Evolutionary conservation across 2,888 invertebrate species (phyloP), one percentile per base, ranked within the genome.

Genomic region (Caenorhabditis sp.): DNA sequence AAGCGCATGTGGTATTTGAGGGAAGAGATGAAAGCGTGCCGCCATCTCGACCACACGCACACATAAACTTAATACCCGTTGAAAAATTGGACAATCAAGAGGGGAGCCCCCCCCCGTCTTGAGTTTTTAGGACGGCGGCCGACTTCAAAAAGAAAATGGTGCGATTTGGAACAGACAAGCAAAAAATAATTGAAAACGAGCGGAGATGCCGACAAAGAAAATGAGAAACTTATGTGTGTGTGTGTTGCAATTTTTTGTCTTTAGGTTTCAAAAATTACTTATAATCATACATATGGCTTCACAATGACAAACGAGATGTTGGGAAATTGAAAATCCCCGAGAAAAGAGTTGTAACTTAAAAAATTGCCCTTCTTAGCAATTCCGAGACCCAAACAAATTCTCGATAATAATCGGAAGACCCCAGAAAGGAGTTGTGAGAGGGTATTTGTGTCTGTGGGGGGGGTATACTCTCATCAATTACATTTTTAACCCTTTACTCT

Each of bases 31-130:
- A 62, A 62, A 62, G 37, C 41, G 24, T 20, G 50, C 48, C 61
- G 61, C 43, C 30, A 35, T 59, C 59, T 48, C 59, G 59, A 59
- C 59, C 59, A 41, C 62, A 37, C 59, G 39, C 48, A 61, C 26
- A 50, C 62, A 62, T 50, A 52, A 61, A 62, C 62, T 62, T 62
- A 62, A 62, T 62, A 52, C 48, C 39, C 41, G 17, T 46, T 8
- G 22, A 32, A 58, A 52, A 56, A 35, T 22, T 41, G 24, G 24
- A n/a, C n/a, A n/a, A 39, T 35, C 13, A 13, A 35, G 35, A 9
- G 35, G n/a, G n/a, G n/a, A n/a, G n/a, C n/a, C n/a, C n/a, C n/a
- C n/a, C n/a, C n/a, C n/a, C n/a, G n/a, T n/a, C n/a, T n/a, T n/a
- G n/a, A n/a, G n/a, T n/a, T n/a, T n/a, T n/a, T n/a, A n/a, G 8